These are phyloP conservation scores for Motacilla tschutschensis DNA, from an alignment of 2,113 vertebrate genomes.

Conservation along the genomic window DNA sequence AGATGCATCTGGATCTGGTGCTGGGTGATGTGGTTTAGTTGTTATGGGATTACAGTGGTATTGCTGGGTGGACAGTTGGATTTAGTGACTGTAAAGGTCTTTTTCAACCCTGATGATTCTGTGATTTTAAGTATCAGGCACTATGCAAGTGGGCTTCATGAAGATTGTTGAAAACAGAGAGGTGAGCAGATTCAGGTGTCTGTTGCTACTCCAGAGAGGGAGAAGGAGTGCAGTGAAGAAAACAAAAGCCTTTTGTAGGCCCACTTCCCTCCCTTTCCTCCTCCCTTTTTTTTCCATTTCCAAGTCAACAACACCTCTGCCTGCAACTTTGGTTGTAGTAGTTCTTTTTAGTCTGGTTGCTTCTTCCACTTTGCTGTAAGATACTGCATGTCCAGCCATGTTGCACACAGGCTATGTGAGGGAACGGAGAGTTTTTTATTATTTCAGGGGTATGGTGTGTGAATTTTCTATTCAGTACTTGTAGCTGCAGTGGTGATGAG, in stretches of 20 bases:
- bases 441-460: background rate
- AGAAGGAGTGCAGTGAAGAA: background rate
- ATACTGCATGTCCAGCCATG: background rate
- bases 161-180: background rate
- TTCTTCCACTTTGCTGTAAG: background rate
- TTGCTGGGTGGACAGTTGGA: background rate
- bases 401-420: background rate
- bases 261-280: background rate
- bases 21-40: background rate
- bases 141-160: background rate
- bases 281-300: background rate
- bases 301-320: background rate
- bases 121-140: background rate
- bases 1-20: background rate
- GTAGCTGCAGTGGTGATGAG: background rate
- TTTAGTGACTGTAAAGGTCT: background rate
- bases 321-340: background rate
- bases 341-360: background rate
- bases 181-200: background rate
- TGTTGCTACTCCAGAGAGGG: background rate
- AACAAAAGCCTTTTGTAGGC: background rate
- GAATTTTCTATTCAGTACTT: background rate
- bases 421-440: background rate
- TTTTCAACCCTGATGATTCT: background rate
- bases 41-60: background rate